Percentiles rank a stretch among this genome's conserved stretches.
These are phyloP conservation scores for Cosmia pyralina DNA, from an alignment of 2,888 invertebrate species.

Conservation along the genomic window DNA sequence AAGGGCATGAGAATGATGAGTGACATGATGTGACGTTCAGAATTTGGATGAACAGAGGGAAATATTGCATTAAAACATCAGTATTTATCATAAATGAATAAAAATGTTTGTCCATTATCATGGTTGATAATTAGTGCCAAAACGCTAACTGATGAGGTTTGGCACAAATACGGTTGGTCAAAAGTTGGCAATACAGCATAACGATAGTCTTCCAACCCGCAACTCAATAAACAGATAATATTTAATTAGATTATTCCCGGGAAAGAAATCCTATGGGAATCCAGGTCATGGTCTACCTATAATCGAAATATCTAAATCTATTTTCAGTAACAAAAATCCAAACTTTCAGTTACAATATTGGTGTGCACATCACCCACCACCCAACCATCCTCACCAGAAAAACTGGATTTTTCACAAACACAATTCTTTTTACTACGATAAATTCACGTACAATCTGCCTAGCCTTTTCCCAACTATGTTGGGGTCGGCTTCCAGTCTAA, in stretches of 20 bases:
- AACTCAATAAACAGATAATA: too few relatives aligned
- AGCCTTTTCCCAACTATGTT: too few relatives aligned
- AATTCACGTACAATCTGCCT: conserved; percentile 28
- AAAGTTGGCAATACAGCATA: conserved; percentile 37
- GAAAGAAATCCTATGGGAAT: too few relatives aligned
- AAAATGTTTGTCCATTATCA: background rate
- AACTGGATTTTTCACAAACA: background rate
- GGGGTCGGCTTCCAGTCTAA: too few relatives aligned
- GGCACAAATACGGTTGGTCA: conserved; percentile 30
- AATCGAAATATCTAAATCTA: background rate
- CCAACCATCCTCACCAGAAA: background rate
- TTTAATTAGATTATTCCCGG: too few relatives aligned
- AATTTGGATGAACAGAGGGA: background rate
- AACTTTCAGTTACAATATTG: background rate
- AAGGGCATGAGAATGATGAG: too few relatives aligned
- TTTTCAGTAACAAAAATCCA: background rate
- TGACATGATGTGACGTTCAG: background rate
- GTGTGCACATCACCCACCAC: too few relatives aligned
- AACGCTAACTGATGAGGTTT: conserved; percentile 26
- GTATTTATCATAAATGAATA: too few relatives aligned
- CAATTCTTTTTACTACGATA: conserved; percentile 9
- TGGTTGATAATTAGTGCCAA: conserved; percentile 29
- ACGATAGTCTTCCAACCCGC: background rate
- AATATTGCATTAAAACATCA: background rate
- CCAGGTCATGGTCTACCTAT: too few relatives aligned